phyloP scores from a whole-genome alignment of 1,140 invertebrate species.

The Zaprionus camerounensis region DNA sequence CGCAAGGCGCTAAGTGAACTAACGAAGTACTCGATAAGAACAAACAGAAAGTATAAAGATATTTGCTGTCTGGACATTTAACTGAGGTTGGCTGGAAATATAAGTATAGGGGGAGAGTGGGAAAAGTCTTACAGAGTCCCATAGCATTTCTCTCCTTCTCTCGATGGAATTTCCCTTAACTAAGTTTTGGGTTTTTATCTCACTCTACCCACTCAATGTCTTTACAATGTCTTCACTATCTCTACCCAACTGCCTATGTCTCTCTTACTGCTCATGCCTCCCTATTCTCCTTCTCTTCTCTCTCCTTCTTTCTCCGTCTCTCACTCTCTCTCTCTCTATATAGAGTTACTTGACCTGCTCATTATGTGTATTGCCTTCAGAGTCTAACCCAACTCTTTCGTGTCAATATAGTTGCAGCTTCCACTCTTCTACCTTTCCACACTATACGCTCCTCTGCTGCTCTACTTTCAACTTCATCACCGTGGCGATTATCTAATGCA shows the following conservation, averaged over 20 bases:
- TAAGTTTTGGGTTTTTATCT: too few species aligned
- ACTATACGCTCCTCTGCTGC: neutral
- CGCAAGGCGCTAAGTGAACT: neutral
- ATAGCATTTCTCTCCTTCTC: too few species aligned
- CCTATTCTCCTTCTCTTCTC: too few species aligned
- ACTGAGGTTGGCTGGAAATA: neutral
- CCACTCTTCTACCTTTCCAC: too few species aligned
- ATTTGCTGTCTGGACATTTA: neutral
- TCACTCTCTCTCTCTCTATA: neutral
- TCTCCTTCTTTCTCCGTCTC: neutral
- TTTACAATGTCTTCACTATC: too few species aligned
- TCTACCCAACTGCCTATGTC: too few species aligned
- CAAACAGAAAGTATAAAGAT: neutral
- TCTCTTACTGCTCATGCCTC: too few species aligned
- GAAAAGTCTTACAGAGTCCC: too few species aligned
- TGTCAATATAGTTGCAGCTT: neutral
- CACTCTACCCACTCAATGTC: too few species aligned
- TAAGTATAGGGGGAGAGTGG: too few species aligned
- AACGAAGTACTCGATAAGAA: neutral
- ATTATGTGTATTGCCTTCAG: neutral
- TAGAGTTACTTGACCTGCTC: conserved; percentile 1
- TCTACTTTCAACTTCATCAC: conserved; percentile 25
- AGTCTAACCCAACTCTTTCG: neutral
- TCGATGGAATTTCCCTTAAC: too few species aligned
- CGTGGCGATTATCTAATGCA: conserved; percentile 42